phyloP scores from a whole-genome alignment of 2,888 invertebrate species.

The Thelaira solivaga region DNA sequence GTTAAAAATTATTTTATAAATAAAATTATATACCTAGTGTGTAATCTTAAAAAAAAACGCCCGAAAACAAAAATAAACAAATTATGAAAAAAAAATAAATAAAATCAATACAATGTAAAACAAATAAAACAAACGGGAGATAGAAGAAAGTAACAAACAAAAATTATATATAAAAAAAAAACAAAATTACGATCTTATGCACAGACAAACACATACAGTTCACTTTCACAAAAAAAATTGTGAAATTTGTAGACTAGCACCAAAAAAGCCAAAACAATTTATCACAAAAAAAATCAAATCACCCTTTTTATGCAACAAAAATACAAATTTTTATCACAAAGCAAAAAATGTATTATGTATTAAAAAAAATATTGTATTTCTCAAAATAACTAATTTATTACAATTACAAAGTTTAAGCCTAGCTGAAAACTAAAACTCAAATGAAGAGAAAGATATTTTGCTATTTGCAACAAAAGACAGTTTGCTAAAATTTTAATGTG shows the following conservation, averaged over 20 bases:
- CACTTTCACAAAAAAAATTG: conserved; percentile 51
- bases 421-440: not conserved
- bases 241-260: conserved; percentile 61
- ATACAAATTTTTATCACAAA: conserved; percentile 41
- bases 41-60: conserved; percentile 40
- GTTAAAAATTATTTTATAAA: conserved; percentile 67
- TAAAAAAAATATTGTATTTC: too few species aligned
- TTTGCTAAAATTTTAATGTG: too few species aligned
- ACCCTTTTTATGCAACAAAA: conserved; percentile 19
- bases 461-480: too few species aligned
- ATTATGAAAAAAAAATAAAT: conserved; percentile 22
- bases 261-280: conserved; percentile 46
- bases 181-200: conserved; percentile 54
- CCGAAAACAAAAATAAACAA: conserved; percentile 30
- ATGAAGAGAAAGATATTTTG: conserved; percentile 22
- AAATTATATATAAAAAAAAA: conserved; percentile 26
- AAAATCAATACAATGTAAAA: conserved; percentile 26
- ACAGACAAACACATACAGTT: too few species aligned
- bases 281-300: conserved; percentile 56
- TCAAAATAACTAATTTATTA: conserved; percentile 15
- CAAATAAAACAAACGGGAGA: conserved; percentile 7
- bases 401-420: conserved; percentile 1
- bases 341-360: conserved; percentile 9
- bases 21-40: conserved; percentile 48
- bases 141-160: not conserved